Base-by-base conservation (phyloP, 2,888 invertebrate species). In the Pandemis cinnamomeana region DNA sequence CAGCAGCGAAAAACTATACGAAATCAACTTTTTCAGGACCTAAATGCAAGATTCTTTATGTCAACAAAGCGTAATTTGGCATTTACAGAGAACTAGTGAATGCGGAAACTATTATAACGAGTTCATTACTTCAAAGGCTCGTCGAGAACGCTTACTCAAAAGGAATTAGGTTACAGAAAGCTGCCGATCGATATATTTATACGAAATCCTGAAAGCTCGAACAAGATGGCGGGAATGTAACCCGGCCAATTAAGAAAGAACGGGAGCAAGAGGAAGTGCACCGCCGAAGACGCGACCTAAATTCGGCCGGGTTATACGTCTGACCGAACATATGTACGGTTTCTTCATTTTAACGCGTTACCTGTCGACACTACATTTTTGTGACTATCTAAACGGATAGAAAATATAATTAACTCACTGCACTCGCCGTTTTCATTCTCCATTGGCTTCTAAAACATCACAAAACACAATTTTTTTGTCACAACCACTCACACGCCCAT, bases 401-500 rank as follows among this genome's bases (percentile, higher is more conserved):
- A 77, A 77, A 76, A 77, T 46, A 66, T 75, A 78, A 77, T 86
- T 81, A 90, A 84, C 79, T 80, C 80, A 77, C 71, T 85, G 76
- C 82, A 89, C 94, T 92, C 80, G 94, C 93, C 89, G 88, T 90
- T 92, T 90, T 86, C 83, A 78, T 84, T 82, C 86, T 90, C 87
- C 88, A 88, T 91, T 87, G 86, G 86, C 83, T 83, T 86, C 85
- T 89, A 86, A 84, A 89, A 88, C 88, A 91, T 87, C 93, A 93
- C 93, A 91, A 93, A 92, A 92, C 93, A 93, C 92, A 86, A 81
- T 85, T 84, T 87, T 89, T 89, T 92, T 89, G 88, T 88, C 92
- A 92, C 93, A 91, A 92, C 91, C 93, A 93, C 93, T 92, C 90
- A 92, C 92, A 94, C 94, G 93, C 94, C 94, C 93, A 89, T 90